Base-by-base conservation (phyloP, 2,888 invertebrate species). In the Zelleria hepariella region DNA sequence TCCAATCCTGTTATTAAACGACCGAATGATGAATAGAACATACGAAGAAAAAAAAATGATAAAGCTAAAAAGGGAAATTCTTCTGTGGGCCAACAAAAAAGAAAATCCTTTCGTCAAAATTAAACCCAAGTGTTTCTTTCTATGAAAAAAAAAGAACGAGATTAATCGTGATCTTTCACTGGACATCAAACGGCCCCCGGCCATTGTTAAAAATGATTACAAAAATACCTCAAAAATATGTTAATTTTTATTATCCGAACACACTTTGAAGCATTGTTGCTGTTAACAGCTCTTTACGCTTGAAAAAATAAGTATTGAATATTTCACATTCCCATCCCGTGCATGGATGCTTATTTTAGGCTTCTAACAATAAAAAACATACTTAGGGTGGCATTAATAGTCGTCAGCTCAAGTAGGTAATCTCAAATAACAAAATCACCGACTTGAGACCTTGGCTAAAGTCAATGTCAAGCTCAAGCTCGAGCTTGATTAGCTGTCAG, bases 141-240 rank as follows among this genome's bases (percentile, higher is more conserved):
- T 25, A 48, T 61, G 80, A 80, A 75, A 79, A 80, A 75, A 73
- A 80, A 75, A 79, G 80, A 75, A 73, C 74, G 71, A 81, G 82
- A 84, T 83, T 84, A 86, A 86, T 86, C 82, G 82, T 77, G 79
- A 75, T 68, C 75, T 78, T 79, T 80, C n/a, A 71, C 72, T 77
- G 79, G 80, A 82, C 82, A 84, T 84, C 80, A 83, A 86, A 85
- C 80, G 80, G 73, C 82, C 80, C 71, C 68, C 66, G 76, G 79
- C 80, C 75, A 85, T 86, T 86, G 86, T 86, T 78, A 79, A 70
- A 69, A 76, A 78, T 84, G 80, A 85, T 84, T 84, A 82, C 77
- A 80, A 79, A 78, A 77, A 79, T 79, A 75, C 78, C 77, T 79
- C 73, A 78, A 74, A 81, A 78, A 79, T 85, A 85, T 84, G 82